phyloP scores from a whole-genome alignment of 2,113 vertebrate species.

The Tachuris rubrigastra region DNA sequence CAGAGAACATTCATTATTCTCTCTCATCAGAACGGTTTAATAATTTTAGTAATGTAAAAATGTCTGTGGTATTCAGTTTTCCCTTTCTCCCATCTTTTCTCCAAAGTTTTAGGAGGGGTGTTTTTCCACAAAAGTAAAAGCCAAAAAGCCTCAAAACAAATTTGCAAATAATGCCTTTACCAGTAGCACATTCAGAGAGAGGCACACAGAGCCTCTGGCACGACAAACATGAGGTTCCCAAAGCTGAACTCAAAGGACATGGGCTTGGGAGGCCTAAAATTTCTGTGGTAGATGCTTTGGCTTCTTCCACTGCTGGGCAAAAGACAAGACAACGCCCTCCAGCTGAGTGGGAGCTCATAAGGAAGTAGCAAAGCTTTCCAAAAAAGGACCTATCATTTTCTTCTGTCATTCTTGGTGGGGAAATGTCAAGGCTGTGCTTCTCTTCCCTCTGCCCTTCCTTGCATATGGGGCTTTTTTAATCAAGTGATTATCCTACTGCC shows the following conservation, averaged over 20 bases:
- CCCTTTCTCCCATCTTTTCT: background rate
- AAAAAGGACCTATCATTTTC: background rate
- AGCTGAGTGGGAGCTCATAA: background rate
- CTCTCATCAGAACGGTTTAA: background rate
- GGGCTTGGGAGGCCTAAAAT: background rate
- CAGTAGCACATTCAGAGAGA: background rate
- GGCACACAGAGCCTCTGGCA: background rate
- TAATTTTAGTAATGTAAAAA: background rate
- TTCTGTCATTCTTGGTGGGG: background rate
- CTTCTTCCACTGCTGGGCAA: background rate
- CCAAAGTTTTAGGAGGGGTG: background rate
- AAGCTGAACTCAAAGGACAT: background rate
- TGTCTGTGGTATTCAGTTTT: background rate
- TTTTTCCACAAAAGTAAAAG: background rate
- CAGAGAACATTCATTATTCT: background rate
- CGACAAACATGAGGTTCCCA: background rate
- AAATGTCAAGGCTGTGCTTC: background rate
- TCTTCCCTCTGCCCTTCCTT: background rate
- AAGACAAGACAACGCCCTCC: background rate
- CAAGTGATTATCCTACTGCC: background rate
- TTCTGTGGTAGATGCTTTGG: background rate
- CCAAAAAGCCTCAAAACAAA: background rate
- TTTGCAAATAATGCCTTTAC: background rate
- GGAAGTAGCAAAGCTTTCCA: background rate
- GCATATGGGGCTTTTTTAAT: background rate